These are phyloP conservation scores for Brachyalestes nurse DNA, from an alignment of 2,797 vertebrate genomes.

Conservation along the genomic window DNA sequence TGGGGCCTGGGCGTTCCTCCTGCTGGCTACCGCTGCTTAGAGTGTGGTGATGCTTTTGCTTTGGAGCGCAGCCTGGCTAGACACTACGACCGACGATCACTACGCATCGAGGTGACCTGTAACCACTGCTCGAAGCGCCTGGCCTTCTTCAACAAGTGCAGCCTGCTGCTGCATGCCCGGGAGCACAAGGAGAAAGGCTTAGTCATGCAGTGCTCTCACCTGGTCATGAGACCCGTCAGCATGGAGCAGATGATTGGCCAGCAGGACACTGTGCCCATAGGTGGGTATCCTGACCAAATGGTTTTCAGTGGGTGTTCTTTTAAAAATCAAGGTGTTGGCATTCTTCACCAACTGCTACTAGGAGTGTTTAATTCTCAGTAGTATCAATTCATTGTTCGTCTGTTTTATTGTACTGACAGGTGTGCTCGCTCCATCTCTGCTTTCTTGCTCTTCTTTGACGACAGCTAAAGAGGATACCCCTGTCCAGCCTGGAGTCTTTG, in stretches of 20 bases:
- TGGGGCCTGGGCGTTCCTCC: constrained; percentile 87
- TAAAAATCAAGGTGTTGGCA: too few species aligned
- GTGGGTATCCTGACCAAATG: constrained; percentile 59
- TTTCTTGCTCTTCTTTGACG: constrained; percentile 41
- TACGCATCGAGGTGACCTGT: constrained; percentile 96
- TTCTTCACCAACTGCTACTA: too few species aligned
- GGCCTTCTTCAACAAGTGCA: constrained; percentile 98
- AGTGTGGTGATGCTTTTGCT: constrained; percentile 93
- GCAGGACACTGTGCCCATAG: constrained; percentile 80
- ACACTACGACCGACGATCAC: constrained; percentile 93
- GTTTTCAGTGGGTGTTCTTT: too few species aligned
- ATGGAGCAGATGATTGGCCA: constrained; percentile 95
- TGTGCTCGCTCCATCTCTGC: constrained; percentile 49
- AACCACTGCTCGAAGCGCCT: constrained; percentile 94
- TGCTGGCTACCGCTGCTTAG: constrained; percentile 90
- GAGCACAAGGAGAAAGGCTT: constrained; percentile 97
- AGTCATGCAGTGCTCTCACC: constrained; percentile 97
- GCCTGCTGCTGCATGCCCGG: constrained; percentile 90
- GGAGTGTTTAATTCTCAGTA: too few species aligned
- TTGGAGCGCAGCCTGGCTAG: constrained; percentile 91
- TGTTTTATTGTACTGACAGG: constrained; percentile 36
- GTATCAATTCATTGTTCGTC: background rate
- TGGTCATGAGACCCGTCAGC: constrained; percentile 92
- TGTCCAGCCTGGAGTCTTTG: constrained; percentile 69
- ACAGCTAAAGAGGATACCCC: constrained; percentile 49